Base-by-base conservation (phyloP, 2,888 invertebrate genomes). In the Macrophya annulata region DNA sequence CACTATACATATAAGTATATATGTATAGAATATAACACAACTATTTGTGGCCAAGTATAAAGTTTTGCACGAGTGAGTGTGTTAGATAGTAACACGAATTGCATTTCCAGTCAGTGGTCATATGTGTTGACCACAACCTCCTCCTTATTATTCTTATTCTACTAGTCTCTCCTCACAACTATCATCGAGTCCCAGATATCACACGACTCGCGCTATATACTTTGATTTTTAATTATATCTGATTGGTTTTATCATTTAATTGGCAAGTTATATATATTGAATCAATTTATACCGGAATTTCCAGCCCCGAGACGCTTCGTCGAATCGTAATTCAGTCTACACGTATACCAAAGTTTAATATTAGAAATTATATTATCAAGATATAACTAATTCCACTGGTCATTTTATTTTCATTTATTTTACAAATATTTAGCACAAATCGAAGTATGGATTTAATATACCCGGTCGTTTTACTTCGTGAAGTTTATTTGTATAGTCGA, bases 31-130 rank as follows among this genome's bases (percentile, higher is more conserved):
- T 3, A 72, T 43, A 51, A 51, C 8, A 43, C 21, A 40, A 40
- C 40, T 43, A 81, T 59, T 9, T 40, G 21, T 55, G 15, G 31
- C 15, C 15, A 21, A 21, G 45, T 77, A 77, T 31, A 31, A 77
- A 51, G 31, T 77, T 77, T 48, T 55, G 77, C 51, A 31, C 55
- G 68, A 31, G 81, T 5, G 43, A 25, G 40, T 59, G 37, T 62
- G 21, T 62, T 77, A 17, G 37, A 40, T 74, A 45, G 72, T 74
- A 74, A 77, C 48, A 81, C 62, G 68, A 43, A 92, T 92, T 92
- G 90, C 90, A 90, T 92, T 93, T 93, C 93, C 93, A 91, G 90
- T 92, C 89, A 90, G 88, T 92, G 92, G 89, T 91, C 92, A 93
- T 92, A 92, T 92, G 89, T 92, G 93, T 90, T 92, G 91, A 91